phyloP scores from a whole-genome alignment of 2,113 vertebrate species.

The Dromiciops gliroides region DNA sequence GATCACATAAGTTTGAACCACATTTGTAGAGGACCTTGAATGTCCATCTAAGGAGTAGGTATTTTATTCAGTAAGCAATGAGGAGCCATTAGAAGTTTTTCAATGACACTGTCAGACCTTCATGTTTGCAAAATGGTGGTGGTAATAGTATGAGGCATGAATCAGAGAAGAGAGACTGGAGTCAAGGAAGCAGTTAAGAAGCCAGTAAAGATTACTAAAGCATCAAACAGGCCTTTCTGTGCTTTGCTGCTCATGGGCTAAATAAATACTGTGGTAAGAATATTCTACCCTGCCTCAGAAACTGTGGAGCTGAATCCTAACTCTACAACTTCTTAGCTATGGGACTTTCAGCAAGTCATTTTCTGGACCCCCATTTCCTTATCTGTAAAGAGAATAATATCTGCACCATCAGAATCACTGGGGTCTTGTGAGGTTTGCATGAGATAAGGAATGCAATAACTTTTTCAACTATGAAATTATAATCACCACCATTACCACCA shows the following conservation, averaged over 20 bases:
- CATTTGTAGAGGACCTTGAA: neutral
- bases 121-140: neutral
- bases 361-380: neutral
- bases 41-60: neutral
- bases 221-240: neutral
- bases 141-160: neutral
- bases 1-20: neutral
- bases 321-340: neutral
- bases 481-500: neutral
- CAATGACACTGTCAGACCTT: neutral
- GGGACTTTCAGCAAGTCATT: neutral
- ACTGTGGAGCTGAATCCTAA: neutral
- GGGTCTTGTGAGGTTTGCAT: neutral
- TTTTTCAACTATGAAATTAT: neutral
- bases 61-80: neutral
- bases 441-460: neutral
- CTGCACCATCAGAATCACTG: neutral
- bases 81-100: neutral
- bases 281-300: neutral
- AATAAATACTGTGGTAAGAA: too few relatives aligned
- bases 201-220: neutral
- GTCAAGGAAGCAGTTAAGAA: neutral
- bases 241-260: neutral
- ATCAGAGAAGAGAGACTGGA: neutral
- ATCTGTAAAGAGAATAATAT: neutral